Base-by-base conservation (phyloP, 2,888 invertebrate genomes). In the Acrobasis repandana region DNA sequence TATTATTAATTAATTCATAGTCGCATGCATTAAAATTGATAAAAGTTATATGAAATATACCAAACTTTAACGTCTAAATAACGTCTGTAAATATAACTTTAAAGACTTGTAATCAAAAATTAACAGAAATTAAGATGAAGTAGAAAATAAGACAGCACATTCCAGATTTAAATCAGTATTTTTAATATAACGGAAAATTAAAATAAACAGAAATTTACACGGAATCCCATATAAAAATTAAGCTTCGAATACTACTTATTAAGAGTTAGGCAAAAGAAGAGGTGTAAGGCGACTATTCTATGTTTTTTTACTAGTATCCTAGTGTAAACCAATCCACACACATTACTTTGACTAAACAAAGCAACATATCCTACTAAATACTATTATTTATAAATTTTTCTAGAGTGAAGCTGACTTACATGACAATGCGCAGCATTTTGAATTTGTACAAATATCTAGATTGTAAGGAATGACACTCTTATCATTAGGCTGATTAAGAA, bases 241-340 rank as follows among this genome's bases (percentile, higher is more conserved):
- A 48, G 34, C 48, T 10, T n/a, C 14, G 48, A 33, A 1, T 15
- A 50, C 60, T 63, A n/a, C n/a, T n/a, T n/a, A 65, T 43, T 33
- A 54, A 43, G 62, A 54, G 56, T 61, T 66, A 67, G 33, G 67
- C 67, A 67, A 67, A 62, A 61, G 57, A 72, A 70, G 60, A 65
- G 65, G 71, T 74, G 67, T 72, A 67, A 74, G 64, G 71, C 71
- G 36, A 63, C 61, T 47, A 68, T 65, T 51, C 63, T 65, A 62
- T 28, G 28, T 2, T 28, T 28, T 28, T 4, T 28, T 28, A 28
- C 28, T 28, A 28, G 4, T 28, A 2, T 28, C 28, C 56, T 58
- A 56, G 38, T 67, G 63, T 63, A 64, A 59, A 57, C 20, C 56
- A 47, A 57, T 47, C 9, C 9, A 57, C 56, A 57, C 4, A 14